Evolutionary conservation across 1,140 invertebrate genomes (phyloP), one percentile per base, ranked within the genome.

Genomic region (Drosophila kepulauana): DNA sequence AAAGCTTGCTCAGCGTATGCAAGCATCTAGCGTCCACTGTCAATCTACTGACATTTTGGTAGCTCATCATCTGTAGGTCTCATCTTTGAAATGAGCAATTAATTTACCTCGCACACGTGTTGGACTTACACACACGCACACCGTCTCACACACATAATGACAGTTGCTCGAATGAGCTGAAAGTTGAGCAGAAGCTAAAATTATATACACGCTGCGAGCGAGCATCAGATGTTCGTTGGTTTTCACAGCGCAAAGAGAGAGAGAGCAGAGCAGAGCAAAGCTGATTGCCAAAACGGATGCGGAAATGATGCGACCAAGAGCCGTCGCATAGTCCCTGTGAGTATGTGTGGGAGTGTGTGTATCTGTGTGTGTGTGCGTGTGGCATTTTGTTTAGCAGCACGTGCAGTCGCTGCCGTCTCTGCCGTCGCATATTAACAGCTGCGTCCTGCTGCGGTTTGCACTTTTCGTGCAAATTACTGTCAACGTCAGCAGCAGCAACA

Each of bases 401-500:
- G 84, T 88, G 80, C 84, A 70, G 41, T 65, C 58, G 62, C 51
- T 33, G 43, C 41, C 58, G 78, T 11, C 38, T 59, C 11, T 38
- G 67, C 35, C 46, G 46, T 45, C 46, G 41, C 73, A 78, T 87
- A 87, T 88, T 87, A 87, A 82, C 73, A 75, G 69, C 71, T 75
- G 73, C 73, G 76, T 88, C 84, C 64, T 88, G 84, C 84, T 86
- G 82, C 76, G 82, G 82, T 86, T 70, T 86, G 82, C 82, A 86
- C 82, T 88, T 82, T 86, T 77, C 79, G 84, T 74, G 76, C 76
- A 86, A 86, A 86, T 86, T 86, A 86, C 82, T 88, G 82, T 82
- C 82, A 88, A 82, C 79, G 84, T 87, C 76, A 79, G 56, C 61
- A 16, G 35, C 61, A 61, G 49, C 41, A 35, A 52, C 57, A 62